Conservation (phyloP, 2,113 vertebrate species). For the Lophotis ruficrista region DNA sequence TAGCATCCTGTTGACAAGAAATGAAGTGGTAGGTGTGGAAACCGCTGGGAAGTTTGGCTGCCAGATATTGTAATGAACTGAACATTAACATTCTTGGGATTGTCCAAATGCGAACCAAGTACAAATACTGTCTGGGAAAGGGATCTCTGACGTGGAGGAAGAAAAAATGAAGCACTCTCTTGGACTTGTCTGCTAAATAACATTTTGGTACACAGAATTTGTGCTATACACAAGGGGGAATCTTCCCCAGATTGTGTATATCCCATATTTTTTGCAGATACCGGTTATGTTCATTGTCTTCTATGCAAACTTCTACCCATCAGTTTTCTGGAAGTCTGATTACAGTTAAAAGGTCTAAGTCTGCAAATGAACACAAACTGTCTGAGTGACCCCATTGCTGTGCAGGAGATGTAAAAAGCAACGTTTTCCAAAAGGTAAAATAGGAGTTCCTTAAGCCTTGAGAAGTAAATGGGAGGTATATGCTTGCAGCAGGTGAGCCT, state of each 20-base stretch:
- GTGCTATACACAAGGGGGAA: background rate
- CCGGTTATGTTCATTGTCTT: background rate
- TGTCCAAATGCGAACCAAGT: background rate
- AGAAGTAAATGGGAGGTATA: background rate
- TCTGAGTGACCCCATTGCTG: background rate
- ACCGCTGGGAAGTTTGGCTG: background rate
- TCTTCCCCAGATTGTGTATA: background rate
- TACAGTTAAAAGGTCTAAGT: background rate
- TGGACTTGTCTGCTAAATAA: background rate
- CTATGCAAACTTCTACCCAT: background rate
- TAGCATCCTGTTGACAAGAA: background rate
- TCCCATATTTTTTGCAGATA: background rate
- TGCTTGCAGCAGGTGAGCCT: background rate
- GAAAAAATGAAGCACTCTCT: background rate
- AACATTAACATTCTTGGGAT: background rate
- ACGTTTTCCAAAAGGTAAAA: background rate
- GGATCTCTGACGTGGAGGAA: background rate
- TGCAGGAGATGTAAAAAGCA: background rate
- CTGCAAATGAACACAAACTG: background rate
- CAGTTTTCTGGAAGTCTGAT: background rate
- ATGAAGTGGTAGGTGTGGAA: slow-evolving; percentile 1
- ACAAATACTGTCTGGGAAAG: background rate
- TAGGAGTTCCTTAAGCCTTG: background rate
- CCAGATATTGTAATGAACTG: background rate
- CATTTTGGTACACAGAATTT: background rate